Percentiles rank a stretch among this genome's conserved stretches.
Conservation (phyloP, 2,113 vertebrate species). For the Macquaria australasica region DNA sequence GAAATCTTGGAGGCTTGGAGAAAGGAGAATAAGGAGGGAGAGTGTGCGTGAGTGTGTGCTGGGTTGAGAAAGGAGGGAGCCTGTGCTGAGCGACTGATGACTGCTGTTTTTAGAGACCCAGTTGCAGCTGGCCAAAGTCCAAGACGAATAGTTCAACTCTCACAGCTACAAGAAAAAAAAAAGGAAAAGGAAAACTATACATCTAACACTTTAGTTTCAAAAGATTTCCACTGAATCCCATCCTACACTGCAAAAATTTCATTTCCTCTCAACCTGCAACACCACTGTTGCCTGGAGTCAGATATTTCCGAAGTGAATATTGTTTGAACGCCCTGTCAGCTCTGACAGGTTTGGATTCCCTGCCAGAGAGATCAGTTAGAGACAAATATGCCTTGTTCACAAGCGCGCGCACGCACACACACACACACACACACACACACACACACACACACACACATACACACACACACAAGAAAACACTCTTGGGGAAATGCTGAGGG, state of each 20-base stretch:
- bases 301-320: conserved; percentile 46
- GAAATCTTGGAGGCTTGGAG: conserved; percentile 62
- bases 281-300: conserved; percentile 44
- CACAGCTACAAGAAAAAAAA: conserved; percentile 23
- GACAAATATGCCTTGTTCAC: conserved; percentile 56
- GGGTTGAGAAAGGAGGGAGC: conserved; percentile 9
- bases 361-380: conserved; percentile 44
- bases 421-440: conserved; percentile 17
- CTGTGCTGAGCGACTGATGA: conserved; percentile 46
- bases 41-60: conserved; percentile 1
- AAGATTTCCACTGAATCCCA: conserved; percentile 58
- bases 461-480: not conserved
- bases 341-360: conserved; percentile 58
- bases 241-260: conserved; percentile 23
- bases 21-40: conserved; percentile 48
- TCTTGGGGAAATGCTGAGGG: conserved; percentile 33
- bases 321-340: conserved; percentile 65
- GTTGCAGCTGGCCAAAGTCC: conserved; percentile 58
- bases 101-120: conserved; percentile 65
- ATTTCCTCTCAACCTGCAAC: conserved; percentile 50
- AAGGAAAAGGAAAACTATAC: conserved; percentile 30
- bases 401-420: not conserved
- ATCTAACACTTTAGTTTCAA: conserved; percentile 59
- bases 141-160: conserved; percentile 43
- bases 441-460: conserved; percentile 21